Evolutionary conservation across 2,113 vertebrate species (phyloP).

Genomic region (Carassius gibelio): DNA sequence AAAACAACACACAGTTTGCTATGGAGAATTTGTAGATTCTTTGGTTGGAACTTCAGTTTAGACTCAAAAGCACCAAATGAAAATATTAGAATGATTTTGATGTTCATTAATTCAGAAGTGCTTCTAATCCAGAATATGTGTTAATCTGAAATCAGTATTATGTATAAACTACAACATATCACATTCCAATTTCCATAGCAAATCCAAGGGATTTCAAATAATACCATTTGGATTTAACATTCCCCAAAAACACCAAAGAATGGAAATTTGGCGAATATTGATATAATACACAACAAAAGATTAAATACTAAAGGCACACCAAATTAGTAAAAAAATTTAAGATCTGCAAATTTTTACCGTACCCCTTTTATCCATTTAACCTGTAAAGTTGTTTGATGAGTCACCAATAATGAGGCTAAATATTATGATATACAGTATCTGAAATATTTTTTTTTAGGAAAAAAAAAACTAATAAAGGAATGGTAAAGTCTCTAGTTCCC

Average conservation of each 20-base stretch:
- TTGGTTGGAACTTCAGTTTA: not conserved
- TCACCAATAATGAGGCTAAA: not conserved
- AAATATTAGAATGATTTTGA: not conserved
- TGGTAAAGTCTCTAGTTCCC: not conserved
- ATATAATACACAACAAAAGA: no score
- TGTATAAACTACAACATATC: not conserved
- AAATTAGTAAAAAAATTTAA: no score
- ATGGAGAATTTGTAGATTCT: no score
- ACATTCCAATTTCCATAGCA: not conserved
- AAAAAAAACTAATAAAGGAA: not conserved
- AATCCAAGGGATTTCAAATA: not conserved
- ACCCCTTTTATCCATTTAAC: no score
- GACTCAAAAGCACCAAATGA: not conserved
- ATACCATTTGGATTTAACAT: not conserved
- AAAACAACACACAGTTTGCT: no score
- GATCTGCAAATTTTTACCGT: no score
- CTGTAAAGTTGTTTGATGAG: not conserved
- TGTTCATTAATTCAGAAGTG: not conserved
- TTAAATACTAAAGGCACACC: no score
- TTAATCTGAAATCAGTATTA: not conserved
- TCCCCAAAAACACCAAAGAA: not conserved
- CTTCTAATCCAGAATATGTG: not conserved
- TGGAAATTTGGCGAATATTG: not conserved
- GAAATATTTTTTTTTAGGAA: not conserved
- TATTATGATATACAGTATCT: not conserved